Conservation (phyloP, 2,888 invertebrate species). For the Ochropleura leucogaster region DNA sequence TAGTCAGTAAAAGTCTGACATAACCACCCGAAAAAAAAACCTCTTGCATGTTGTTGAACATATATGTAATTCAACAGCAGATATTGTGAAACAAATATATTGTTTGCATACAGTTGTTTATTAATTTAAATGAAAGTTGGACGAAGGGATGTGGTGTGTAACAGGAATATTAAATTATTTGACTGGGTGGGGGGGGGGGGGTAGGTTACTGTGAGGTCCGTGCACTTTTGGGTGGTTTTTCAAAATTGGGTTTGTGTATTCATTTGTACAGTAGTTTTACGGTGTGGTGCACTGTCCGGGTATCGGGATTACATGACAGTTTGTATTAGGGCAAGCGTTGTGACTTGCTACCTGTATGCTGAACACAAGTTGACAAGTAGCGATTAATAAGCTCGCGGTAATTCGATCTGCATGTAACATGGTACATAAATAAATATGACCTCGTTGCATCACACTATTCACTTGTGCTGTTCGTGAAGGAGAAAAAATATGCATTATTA, state of each 20-base stretch:
- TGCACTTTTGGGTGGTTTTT: slow-evolving; percentile 34
- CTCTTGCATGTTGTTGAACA: not conserved
- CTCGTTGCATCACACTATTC: slow-evolving; percentile 15
- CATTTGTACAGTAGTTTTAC: slow-evolving; percentile 34
- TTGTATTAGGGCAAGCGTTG: slow-evolving; percentile 25
- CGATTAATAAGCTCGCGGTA: slow-evolving; percentile 25
- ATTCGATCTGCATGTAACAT: slow-evolving; percentile 8
- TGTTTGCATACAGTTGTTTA: slow-evolving; percentile 2
- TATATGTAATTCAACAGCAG: not conserved
- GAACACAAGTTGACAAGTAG: not conserved
- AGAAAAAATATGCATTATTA: slow-evolving; percentile 88
- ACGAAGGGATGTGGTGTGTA: not conserved
- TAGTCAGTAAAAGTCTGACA: too few species aligned
- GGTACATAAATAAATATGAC: slow-evolving; percentile 15
- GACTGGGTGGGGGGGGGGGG: not conserved
- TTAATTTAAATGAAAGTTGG: not conserved
- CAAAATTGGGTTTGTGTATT: slow-evolving; percentile 60
- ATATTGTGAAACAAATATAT: not conserved
- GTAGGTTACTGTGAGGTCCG: not conserved
- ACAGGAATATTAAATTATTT: not conserved
- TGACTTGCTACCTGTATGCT: slow-evolving; percentile 42
- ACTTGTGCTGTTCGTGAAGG: slow-evolving; percentile 53
- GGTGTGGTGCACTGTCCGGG: slow-evolving; percentile 58
- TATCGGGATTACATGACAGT: slow-evolving; percentile 1
- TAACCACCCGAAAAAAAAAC: too few species aligned